phyloP scores from a whole-genome alignment of 2,113 vertebrate species.

The Girardinichthys multiradiatus region DNA sequence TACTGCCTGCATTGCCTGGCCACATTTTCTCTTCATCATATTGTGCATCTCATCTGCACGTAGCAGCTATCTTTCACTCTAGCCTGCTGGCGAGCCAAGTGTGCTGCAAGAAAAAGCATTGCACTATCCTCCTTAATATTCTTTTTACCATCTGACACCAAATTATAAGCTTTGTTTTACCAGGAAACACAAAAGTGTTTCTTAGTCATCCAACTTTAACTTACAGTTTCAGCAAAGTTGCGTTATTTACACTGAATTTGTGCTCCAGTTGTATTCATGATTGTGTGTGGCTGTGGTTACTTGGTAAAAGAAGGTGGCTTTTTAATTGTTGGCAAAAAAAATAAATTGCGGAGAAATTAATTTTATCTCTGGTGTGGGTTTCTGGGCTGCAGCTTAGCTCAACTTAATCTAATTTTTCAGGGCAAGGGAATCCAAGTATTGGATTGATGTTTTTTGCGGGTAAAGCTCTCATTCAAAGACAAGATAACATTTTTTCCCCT shows the following conservation, averaged over 20 bases:
- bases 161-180: slow-evolving; percentile 57
- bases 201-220: slow-evolving; percentile 41
- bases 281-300: slow-evolving; percentile 24
- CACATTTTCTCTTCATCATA: slow-evolving; percentile 10
- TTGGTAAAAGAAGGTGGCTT: slow-evolving; percentile 13
- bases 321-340: slow-evolving; percentile 16
- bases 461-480: slow-evolving; percentile 59
- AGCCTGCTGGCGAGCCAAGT: slow-evolving; percentile 30
- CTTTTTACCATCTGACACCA: slow-evolving; percentile 52
- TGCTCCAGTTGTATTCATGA: neutral
- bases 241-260: neutral
- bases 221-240: slow-evolving; percentile 6
- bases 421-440: slow-evolving; percentile 28
- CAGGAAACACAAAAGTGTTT: slow-evolving; percentile 26
- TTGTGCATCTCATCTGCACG: slow-evolving; percentile 16
- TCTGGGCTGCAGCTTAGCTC: slow-evolving; percentile 40
- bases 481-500: slow-evolving; percentile 10
- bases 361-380: slow-evolving; percentile 12
- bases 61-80: slow-evolving; percentile 33
- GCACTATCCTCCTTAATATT: slow-evolving; percentile 18
- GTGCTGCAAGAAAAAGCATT: slow-evolving; percentile 22
- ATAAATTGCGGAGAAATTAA: slow-evolving; percentile 5
- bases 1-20: neutral
- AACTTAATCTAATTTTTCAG: slow-evolving; percentile 42
- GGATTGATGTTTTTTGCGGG: slow-evolving; percentile 57